Conservation (phyloP, 2,797 vertebrate genomes). For the Bovichtus diacanthus region DNA sequence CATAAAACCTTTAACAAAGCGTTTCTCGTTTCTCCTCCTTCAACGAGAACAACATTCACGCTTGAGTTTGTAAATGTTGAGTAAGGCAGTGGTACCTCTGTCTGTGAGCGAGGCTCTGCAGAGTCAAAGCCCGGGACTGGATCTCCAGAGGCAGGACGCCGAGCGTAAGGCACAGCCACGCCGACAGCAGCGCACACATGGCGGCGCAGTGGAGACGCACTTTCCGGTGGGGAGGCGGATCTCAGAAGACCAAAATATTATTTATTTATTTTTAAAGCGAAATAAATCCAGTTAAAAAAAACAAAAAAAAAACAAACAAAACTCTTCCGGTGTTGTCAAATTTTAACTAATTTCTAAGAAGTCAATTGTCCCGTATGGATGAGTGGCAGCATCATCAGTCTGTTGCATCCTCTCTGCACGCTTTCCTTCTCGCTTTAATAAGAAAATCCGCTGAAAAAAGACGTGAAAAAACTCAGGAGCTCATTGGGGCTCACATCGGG, state of each 20-base stretch:
- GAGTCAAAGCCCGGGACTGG: conserved; percentile 53
- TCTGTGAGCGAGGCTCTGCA: conserved; percentile 45
- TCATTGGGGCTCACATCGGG: conserved; percentile 26
- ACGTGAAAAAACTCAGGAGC: background rate
- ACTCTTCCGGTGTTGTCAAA: background rate
- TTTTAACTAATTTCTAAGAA: background rate
- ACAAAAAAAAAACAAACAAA: no score
- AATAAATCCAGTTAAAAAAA: background rate
- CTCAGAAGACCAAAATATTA: background rate
- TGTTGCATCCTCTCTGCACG: conserved; percentile 37
- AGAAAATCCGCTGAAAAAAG: background rate
- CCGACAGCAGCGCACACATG: conserved; percentile 65
- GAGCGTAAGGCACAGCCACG: conserved; percentile 73
- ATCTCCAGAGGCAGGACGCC: conserved; percentile 71
- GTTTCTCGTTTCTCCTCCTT: background rate
- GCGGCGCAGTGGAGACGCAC: conserved; percentile 36
- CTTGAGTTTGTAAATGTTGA: background rate
- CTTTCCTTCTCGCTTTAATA: background rate
- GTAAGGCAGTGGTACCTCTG: conserved; percentile 65
- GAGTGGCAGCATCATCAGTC: conserved; percentile 28
- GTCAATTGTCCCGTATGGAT: background rate
- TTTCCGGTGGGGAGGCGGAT: background rate
- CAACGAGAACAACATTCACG: background rate
- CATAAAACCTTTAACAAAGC: background rate
- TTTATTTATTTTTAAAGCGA: no score